These are phyloP conservation scores for Ormia ochracea DNA, from an alignment of 2,888 invertebrate species.

Conservation along the genomic window DNA sequence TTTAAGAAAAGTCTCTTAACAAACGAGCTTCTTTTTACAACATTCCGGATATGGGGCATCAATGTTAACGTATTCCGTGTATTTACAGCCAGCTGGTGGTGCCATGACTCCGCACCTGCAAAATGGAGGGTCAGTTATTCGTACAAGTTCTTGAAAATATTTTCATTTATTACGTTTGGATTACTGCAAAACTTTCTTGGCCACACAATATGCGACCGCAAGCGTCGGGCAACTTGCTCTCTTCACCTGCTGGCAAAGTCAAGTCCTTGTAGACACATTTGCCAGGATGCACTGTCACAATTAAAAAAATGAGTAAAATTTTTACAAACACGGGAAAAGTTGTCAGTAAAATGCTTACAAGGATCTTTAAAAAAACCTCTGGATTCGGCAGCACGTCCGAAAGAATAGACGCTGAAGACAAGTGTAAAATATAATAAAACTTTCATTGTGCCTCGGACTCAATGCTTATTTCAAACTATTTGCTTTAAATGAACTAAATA, in stretches of 20 bases:
- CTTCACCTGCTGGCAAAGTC: slow-evolving; percentile 21
- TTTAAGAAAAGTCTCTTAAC: background rate
- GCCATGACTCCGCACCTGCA: background rate
- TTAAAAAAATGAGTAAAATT: background rate
- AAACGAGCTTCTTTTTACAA: slow-evolving; percentile 6
- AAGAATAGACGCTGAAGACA: background rate
- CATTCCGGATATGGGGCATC: slow-evolving; percentile 25
- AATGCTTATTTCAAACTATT: too few species aligned
- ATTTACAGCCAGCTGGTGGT: background rate
- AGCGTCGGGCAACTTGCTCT: background rate
- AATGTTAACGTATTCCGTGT: slow-evolving; percentile 3
- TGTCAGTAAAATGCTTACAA: background rate
- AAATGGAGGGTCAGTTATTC: background rate
- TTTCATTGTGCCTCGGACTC: slow-evolving; percentile 20
- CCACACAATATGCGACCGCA: slow-evolving; percentile 18
- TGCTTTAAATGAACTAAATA: background rate
- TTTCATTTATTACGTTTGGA: slow-evolving; percentile 14
- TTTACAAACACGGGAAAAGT: too few species aligned
- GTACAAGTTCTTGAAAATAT: background rate
- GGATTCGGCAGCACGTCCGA: background rate
- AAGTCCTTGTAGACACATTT: slow-evolving; percentile 22
- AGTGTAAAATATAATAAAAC: background rate
- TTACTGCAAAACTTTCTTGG: background rate
- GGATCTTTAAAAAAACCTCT: slow-evolving; percentile 7
- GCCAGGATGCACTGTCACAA: slow-evolving; percentile 17